Conservation (phyloP, 2,888 invertebrate genomes). For the Campaea margaritaria region DNA sequence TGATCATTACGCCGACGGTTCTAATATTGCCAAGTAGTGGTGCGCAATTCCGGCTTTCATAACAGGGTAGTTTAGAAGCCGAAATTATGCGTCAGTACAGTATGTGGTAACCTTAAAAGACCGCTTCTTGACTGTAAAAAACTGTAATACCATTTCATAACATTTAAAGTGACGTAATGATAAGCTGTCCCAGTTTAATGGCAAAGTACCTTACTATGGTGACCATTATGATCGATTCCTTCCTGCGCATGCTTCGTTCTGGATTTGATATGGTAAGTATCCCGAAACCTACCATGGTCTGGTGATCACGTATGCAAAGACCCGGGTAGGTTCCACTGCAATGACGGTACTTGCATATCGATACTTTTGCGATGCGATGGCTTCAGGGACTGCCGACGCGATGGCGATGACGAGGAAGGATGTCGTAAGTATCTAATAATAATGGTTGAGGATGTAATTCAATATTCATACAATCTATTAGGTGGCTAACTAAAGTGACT, state of each 20-base stretch:
- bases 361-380: constrained; percentile 89
- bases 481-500: too few species aligned
- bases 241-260: constrained; percentile 58
- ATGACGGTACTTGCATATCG: constrained; percentile 90
- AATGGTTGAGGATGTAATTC: background rate
- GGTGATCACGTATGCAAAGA: constrained; percentile 73
- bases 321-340: constrained; percentile 88
- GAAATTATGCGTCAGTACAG: too few species aligned
- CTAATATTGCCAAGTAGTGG: too few species aligned
- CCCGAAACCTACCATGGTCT: constrained; percentile 61
- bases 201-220: background rate
- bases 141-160: too few species aligned
- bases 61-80: too few species aligned
- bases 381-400: constrained; percentile 88
- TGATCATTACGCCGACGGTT: constrained; percentile 7
- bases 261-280: constrained; percentile 69
- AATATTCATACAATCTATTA: constrained; percentile 8
- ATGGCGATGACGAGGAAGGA: constrained; percentile 86
- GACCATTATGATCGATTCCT: constrained; percentile 18
- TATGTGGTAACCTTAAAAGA: too few species aligned
- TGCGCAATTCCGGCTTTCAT: too few species aligned
- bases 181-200: background rate
- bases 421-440: constrained; percentile 84
- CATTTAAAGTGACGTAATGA: constrained; percentile 5
- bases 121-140: too few species aligned